These are phyloP conservation scores for Hyaena hyaena DNA, from an alignment of 2,113 vertebrate species.

Conservation along the genomic window DNA sequence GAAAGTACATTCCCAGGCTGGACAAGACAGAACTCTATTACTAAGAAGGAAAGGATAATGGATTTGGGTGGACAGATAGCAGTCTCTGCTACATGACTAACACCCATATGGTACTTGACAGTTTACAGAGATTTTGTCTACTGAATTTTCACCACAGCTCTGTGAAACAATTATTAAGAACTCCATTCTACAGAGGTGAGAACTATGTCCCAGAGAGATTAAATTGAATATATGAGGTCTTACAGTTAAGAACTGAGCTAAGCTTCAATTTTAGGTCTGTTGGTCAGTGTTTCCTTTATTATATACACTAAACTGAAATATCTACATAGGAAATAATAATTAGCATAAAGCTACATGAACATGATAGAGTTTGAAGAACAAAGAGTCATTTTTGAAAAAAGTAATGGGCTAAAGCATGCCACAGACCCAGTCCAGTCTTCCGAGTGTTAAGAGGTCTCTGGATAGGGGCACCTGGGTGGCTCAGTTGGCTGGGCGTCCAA, in stretches of 20 bases:
- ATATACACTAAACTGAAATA: slow-evolving; percentile 48
- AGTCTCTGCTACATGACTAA: not conserved
- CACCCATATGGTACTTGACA: not conserved
- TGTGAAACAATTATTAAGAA: not conserved
- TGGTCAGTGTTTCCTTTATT: slow-evolving; percentile 8
- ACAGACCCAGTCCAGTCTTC: not conserved
- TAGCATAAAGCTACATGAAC: slow-evolving; percentile 55
- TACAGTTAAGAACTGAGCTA: not conserved
- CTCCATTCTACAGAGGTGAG: not conserved
- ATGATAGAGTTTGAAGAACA: slow-evolving; percentile 8
- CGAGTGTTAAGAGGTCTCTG: not conserved
- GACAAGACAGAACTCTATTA: not conserved
- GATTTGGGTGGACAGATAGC: not conserved
- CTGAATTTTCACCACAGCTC: not conserved
- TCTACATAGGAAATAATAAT: slow-evolving; percentile 42
- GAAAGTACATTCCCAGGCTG: not conserved
- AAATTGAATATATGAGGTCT: not conserved
- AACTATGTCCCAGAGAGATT: not conserved
- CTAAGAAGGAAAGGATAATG: not conserved
- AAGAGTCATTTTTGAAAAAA: slow-evolving; percentile 21
- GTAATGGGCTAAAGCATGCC: not conserved
- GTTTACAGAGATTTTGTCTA: not conserved
- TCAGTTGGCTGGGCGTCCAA: no score
- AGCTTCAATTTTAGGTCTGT: slow-evolving; percentile 25
- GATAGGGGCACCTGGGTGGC: not conserved